These are phyloP conservation scores for Poeciliopsis retropinna DNA, from an alignment of 2,113 vertebrate species.

Conservation along the genomic window DNA sequence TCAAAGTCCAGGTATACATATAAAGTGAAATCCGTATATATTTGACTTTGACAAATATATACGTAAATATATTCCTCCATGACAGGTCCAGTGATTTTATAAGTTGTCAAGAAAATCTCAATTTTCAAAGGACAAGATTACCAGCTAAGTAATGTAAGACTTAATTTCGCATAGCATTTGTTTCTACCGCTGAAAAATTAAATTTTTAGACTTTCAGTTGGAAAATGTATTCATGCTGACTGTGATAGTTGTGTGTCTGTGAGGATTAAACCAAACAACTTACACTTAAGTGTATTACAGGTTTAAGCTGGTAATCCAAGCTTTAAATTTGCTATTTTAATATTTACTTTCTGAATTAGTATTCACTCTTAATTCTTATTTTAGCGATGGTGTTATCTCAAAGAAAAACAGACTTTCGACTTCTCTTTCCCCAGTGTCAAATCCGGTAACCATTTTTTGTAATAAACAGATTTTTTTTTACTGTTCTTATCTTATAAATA, in stretches of 20 bases:
- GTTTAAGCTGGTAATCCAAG: neutral
- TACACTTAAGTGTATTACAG: neutral
- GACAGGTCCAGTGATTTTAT: no score
- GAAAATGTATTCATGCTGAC: no score
- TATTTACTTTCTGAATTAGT: neutral
- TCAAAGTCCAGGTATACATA: no score
- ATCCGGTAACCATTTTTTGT: slow-evolving; percentile 53
- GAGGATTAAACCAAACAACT: neutral
- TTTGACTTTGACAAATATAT: no score
- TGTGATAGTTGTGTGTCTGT: neutral
- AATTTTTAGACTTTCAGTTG: no score
- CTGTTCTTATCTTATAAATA: slow-evolving; percentile 77
- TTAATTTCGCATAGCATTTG: no score
- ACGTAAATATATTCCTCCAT: no score
- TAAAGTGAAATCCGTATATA: no score
- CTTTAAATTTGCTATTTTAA: slow-evolving; percentile 22
- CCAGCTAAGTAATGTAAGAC: no score
- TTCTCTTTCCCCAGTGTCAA: slow-evolving; percentile 54
- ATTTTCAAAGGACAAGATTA: neutral
- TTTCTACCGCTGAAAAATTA: no score
- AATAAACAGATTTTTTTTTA: slow-evolving; percentile 70
- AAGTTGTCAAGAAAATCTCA: no score
- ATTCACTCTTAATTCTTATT: slow-evolving; percentile 27
- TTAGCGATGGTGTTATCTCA: slow-evolving; percentile 61
- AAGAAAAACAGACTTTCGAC: slow-evolving; percentile 42